Percentiles rank a stretch among this genome's conserved stretches.
Evolutionary conservation across 92 coral and sea anemone genomes (phyloP).

Genomic region (Galaxea fascicularis): DNA sequence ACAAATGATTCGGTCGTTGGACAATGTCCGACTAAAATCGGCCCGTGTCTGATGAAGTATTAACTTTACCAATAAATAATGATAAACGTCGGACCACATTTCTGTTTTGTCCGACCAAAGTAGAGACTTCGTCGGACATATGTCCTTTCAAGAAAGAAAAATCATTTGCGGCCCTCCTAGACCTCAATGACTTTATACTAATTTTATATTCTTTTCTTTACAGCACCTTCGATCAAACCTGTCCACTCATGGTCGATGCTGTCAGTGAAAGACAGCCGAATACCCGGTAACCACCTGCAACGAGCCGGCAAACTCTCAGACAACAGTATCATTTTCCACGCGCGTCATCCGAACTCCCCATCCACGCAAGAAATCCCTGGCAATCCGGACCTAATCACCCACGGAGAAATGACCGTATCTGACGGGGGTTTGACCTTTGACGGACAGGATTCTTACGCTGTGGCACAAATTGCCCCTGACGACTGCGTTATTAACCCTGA

Average conservation of each 20-base stretch:
- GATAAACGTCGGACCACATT: too few relatives aligned
- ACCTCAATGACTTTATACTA: neutral
- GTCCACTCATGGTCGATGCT: constrained; percentile 96
- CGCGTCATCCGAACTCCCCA: constrained; percentile 22
- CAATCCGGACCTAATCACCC: constrained; percentile 81
- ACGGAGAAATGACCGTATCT: constrained; percentile 66
- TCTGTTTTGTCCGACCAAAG: too few relatives aligned
- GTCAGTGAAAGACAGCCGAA: constrained; percentile 61
- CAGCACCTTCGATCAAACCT: constrained; percentile 95
- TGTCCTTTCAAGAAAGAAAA: too few relatives aligned
- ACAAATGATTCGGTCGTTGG: too few relatives aligned
- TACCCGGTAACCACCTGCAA: constrained; percentile 66
- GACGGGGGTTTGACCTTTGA: constrained; percentile 83
- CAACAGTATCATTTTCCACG: constrained; percentile 38
- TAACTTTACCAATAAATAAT: too few relatives aligned
- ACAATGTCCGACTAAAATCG: too few relatives aligned
- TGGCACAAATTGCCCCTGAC: constrained; percentile 58
- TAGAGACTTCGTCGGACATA: too few relatives aligned
- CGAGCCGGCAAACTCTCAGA: constrained; percentile 48
- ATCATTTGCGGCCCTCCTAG: too few relatives aligned
- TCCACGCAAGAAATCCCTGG: constrained; percentile 61
- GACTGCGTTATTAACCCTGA: constrained; percentile 82
- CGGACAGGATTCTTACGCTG: constrained; percentile 73
- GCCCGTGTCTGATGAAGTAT: too few relatives aligned
- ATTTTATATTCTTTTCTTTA: neutral